Evolutionary conservation across 2,888 invertebrate genomes (phyloP), one percentile per base, ranked within the genome.

Genomic region (Lapara coniferarum): DNA sequence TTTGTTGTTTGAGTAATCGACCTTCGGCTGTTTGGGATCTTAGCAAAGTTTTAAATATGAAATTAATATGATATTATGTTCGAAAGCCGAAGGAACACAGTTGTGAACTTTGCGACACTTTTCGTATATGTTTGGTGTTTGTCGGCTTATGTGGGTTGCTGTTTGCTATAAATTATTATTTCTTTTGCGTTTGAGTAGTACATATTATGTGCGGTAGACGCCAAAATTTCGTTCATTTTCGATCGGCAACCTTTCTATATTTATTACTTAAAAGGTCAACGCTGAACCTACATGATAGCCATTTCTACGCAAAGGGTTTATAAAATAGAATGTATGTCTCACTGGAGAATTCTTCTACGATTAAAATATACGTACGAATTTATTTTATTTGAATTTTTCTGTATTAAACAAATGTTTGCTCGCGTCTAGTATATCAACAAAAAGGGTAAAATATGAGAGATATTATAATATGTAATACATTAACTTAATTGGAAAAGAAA

Each of bases 1-100:
- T 79, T 83, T 81, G 82, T 79, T 82, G 80, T 82, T 80, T 73
- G 73, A 81, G 77, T 78, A 78, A 81, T 78, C 74, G 74, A 77
- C 73, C 71, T 55, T 49, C 67, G 66, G 66, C 69, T 72, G 71
- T 71, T 71, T 71, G 59, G 68, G 74, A 73, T 78, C 72, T 73
- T 75, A 71, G 70, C 71, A 71, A 81, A 80, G 74, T 77, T 78
- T 74, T 72, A 75, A 77, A 79, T 75, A 74, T 72, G 72, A 79
- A 76, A 78, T 80, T 79, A 82, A 82, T 80, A 78, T 77, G 73
- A 75, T 77, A 77, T 76, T 72, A 73, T 72, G 63, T 56, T 56
- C 49, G 7, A 10, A 59, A 70, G 63, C 53, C 69, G 63, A 57
- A 49, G 19, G 56, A 63, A 72, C 58, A 69, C 70, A 63, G 73